Percentiles rank a stretch among this genome's conserved stretches.
Evolutionary conservation across 2,888 invertebrate genomes (phyloP).

Genomic region (Polyommatus iphigenia): DNA sequence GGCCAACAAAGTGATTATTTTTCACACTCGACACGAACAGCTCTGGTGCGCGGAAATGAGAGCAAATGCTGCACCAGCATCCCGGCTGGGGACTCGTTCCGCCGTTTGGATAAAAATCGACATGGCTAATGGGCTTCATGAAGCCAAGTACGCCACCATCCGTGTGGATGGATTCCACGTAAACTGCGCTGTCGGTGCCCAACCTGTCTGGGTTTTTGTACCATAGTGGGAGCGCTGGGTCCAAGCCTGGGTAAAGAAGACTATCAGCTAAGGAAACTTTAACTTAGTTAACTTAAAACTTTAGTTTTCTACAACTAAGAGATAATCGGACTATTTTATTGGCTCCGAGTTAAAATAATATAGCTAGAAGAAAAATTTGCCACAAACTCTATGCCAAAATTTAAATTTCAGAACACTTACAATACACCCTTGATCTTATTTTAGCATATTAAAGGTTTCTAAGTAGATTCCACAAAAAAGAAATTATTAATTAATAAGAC

Average conservation of each 20-base stretch:
- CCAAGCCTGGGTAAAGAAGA: conserved; percentile 31
- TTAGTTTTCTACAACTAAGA: too few species aligned
- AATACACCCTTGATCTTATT: too few species aligned
- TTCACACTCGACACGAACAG: conserved; percentile 47
- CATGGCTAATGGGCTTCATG: conserved; percentile 44
- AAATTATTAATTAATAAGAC: too few species aligned
- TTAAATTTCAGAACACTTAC: too few species aligned
- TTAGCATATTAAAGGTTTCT: too few species aligned
- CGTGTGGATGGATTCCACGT: conserved; percentile 52
- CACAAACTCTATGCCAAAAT: too few species aligned
- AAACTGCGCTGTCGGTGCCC: conserved; percentile 43
- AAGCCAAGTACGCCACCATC: conserved; percentile 50
- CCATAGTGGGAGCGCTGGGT: conserved; percentile 44
- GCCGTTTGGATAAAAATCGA: conserved; percentile 53
- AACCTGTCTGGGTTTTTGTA: conserved; percentile 43
- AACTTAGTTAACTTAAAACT: too few species aligned
- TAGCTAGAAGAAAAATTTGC: too few species aligned
- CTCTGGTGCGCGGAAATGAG: conserved; percentile 46
- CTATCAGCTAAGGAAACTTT: not conserved
- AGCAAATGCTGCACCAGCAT: conserved; percentile 46
- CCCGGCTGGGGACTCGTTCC: conserved; percentile 50
- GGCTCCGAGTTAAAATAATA: too few species aligned
- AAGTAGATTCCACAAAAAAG: too few species aligned
- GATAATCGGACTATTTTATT: too few species aligned
- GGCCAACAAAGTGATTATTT: conserved; percentile 45